These are phyloP conservation scores for Amblyjoppa fuscipennis DNA, from an alignment of 2,888 invertebrate species.

Conservation along the genomic window DNA sequence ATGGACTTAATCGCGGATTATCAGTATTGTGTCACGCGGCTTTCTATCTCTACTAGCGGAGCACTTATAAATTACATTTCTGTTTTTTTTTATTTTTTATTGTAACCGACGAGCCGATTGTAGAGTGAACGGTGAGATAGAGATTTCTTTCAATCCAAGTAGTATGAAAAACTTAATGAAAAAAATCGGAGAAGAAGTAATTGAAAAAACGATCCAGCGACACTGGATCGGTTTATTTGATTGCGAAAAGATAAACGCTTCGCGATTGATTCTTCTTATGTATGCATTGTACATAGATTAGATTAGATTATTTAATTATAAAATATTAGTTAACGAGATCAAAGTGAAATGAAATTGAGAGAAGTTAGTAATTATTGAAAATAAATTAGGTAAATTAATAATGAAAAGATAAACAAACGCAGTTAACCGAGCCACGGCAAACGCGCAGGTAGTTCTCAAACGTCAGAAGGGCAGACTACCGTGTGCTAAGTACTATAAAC, in stretches of 20 bases:
- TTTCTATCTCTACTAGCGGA: conserved; percentile 29
- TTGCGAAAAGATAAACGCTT: conserved; percentile 24
- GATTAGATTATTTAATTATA: conserved; percentile 78
- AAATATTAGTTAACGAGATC: conserved; percentile 34
- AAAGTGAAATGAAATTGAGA: conserved; percentile 45
- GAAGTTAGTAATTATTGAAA: conserved; percentile 31
- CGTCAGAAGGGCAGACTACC: conserved; percentile 6
- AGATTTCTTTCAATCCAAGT: conserved; percentile 18
- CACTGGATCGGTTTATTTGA: conserved; percentile 14
- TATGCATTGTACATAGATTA: conserved; percentile 81
- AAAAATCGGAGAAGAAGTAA: conserved; percentile 7
- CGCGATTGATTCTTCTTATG: conserved; percentile 59
- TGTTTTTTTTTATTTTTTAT: conserved; percentile 24
- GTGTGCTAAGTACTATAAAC: conserved; percentile 41
- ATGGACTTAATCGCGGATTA: conserved; percentile 31
- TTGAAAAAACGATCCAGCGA: conserved; percentile 28
- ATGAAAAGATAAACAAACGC: conserved; percentile 32
- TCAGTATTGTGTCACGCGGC: conserved; percentile 53
- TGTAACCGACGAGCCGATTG: conserved; percentile 7
- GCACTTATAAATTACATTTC: conserved; percentile 4
- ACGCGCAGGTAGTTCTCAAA: conserved; percentile 41
- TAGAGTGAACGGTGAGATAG: conserved; percentile 11
- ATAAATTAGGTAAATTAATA: conserved; percentile 31
- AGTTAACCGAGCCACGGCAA: conserved; percentile 63
- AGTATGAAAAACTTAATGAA: neutral